Percentiles rank a stretch among this genome's conserved stretches.
These are phyloP conservation scores for Thereva unica DNA, from an alignment of 2,888 invertebrate genomes.

Conservation along the genomic window DNA sequence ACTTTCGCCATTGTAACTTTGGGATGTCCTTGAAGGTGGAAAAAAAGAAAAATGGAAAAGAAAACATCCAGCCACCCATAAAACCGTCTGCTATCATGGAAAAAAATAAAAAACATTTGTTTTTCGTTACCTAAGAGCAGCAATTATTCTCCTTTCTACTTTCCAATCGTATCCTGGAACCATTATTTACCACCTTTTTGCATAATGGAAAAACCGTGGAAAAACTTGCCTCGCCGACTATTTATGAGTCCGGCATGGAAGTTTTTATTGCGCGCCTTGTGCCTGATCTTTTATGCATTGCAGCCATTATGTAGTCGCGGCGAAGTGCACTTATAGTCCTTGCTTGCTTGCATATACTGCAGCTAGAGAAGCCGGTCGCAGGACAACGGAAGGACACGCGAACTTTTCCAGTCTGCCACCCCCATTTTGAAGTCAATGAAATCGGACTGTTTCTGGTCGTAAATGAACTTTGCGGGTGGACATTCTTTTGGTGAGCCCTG, in stretches of 20 bases:
- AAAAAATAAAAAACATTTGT: no score
- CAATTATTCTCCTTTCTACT: no score
- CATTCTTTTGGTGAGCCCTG: slow-evolving; percentile 18
- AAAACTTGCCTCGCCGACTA: slow-evolving; percentile 32
- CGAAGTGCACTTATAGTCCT: slow-evolving; percentile 17
- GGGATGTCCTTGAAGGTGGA: slow-evolving; percentile 12
- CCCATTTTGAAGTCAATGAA: slow-evolving; percentile 16
- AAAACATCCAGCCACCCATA: slow-evolving; percentile 1
- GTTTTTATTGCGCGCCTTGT: slow-evolving; percentile 35
- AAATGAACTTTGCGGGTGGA: slow-evolving; percentile 32
- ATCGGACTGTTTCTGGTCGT: slow-evolving; percentile 17
- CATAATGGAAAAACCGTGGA: slow-evolving; percentile 25
- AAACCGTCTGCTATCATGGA: not conserved
- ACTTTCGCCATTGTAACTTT: slow-evolving; percentile 10
- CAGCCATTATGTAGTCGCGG: slow-evolving; percentile 32
- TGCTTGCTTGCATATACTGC: not conserved
- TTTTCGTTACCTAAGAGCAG: no score
- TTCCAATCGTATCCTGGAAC: slow-evolving; percentile 20
- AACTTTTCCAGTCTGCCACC: not conserved
- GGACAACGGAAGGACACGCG: not conserved
- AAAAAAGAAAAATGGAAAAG: not conserved
- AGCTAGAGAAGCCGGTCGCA: slow-evolving; percentile 7
- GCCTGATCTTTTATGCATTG: slow-evolving; percentile 35
- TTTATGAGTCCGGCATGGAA: slow-evolving; percentile 31
- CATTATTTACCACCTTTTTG: slow-evolving; percentile 34